Evolutionary conservation across 2,888 invertebrate species (phyloP), one percentile per base, ranked within the genome.

Genomic region (Therioaphis trifolii): DNA sequence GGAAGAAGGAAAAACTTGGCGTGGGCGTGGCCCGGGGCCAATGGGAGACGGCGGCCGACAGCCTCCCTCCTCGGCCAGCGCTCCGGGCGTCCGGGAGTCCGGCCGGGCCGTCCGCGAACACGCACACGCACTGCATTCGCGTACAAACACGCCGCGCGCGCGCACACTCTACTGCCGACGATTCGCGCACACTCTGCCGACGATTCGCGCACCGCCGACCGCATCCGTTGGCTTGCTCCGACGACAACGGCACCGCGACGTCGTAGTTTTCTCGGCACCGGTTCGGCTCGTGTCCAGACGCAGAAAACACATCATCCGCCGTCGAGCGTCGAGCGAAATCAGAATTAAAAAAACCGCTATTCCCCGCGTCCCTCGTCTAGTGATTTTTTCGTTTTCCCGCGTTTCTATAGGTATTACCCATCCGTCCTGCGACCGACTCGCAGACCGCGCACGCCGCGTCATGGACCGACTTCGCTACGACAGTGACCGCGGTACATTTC

Each of bases 91-190:
- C 75, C 58, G 27, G n/a, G 52, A 40, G 24, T 12, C 3, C 24
- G 12, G 2, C 46, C 52, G 35, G 7, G 55, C 68, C 21, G 40
- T 11, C 21, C 58, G 27, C 24, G 12, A 14, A 21, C 29, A 21
- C 15, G 58, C 71, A 80, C 79, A 4, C 52, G 52, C n/a, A 18
- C 7, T 52, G n/a, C 58, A 72, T 72, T 72, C 80, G 61, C 80
- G 58, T 63, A 49, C 35, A 24, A 15, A 72, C 71, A 29, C 61
- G 77, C 52, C 77, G 58, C 49, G 52, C 35, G 66, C 49, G 35
- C 66, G 49, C 77, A 63, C 49, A 77, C 76, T 29, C n/a, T 7
- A 35, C 35, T 5, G 4, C 35, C 35, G 35, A 5, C 35, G 35
- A 24, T 21, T 35, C 49, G 35, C 66, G 49, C 66, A 49, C 49